A percentile compares a stretch with the other conserved stretches of the same genome.
These are phyloP conservation scores for Geothlypis trichas DNA, from an alignment of 2,113 vertebrate genomes.

Conservation along the genomic window DNA sequence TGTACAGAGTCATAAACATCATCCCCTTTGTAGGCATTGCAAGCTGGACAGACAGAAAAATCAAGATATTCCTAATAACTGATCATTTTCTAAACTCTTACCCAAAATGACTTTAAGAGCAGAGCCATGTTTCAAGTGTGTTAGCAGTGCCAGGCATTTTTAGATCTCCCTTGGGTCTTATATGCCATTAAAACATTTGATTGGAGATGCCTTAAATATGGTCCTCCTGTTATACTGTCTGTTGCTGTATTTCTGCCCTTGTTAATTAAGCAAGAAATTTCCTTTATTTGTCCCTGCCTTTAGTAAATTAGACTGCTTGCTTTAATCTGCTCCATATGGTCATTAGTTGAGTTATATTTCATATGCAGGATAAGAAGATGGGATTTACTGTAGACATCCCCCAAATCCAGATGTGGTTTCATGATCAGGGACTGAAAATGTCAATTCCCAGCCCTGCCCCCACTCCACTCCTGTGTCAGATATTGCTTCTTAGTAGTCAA, in stretches of 20 bases:
- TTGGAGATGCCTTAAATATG: background rate
- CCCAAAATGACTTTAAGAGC: background rate
- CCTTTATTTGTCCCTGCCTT: background rate
- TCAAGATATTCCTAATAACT: background rate
- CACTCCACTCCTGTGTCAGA: background rate
- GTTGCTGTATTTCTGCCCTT: slow-evolving; percentile 5
- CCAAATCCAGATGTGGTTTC: slow-evolving; percentile 36
- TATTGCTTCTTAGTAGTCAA: background rate
- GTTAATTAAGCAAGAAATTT: slow-evolving; percentile 47
- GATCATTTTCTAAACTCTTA: background rate
- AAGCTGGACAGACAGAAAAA: background rate
- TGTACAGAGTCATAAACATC: background rate
- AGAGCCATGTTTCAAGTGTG: background rate
- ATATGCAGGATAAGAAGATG: slow-evolving; percentile 33
- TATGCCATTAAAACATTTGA: background rate
- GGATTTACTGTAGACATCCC: slow-evolving; percentile 34
- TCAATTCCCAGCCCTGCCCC: background rate
- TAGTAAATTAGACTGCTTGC: slow-evolving; percentile 31
- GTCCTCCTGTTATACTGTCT: background rate
- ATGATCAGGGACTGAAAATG: slow-evolving; percentile 5
- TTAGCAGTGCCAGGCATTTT: background rate
- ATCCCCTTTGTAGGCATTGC: background rate
- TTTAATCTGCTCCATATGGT: slow-evolving; percentile 54
- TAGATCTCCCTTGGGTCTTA: background rate
- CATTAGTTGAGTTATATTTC: slow-evolving; percentile 54